phyloP scores from a whole-genome alignment of 2,888 invertebrate genomes.

The Rutpela maculata region DNA sequence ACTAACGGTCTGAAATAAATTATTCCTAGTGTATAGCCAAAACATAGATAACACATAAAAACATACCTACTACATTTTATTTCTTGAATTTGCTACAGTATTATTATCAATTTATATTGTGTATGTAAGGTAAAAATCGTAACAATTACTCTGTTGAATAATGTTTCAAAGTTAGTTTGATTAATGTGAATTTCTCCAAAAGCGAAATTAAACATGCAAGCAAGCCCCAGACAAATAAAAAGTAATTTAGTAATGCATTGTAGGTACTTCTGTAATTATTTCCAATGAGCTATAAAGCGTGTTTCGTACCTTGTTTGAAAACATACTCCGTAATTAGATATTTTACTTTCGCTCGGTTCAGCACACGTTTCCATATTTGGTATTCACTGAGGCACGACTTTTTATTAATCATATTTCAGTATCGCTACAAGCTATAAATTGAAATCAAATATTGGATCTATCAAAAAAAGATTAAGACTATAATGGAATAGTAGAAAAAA shows the following conservation, averaged over 20 bases:
- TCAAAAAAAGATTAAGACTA: conserved; percentile 25
- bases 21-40: too few species aligned
- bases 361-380: conserved; percentile 2
- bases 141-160: too few species aligned
- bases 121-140: too few species aligned
- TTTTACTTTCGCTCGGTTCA: not conserved
- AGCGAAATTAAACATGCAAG: too few species aligned
- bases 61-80: too few species aligned
- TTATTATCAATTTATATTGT: too few species aligned
- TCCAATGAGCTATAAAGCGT: not conserved
- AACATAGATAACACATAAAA: too few species aligned
- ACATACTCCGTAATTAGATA: conserved; percentile 1
- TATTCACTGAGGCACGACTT: conserved; percentile 10
- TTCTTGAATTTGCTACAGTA: too few species aligned
- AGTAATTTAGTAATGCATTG: not conserved
- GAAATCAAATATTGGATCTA: conserved; percentile 30
- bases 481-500: conserved; percentile 22
- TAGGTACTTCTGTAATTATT: not conserved
- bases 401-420: conserved; percentile 25
- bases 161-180: too few species aligned
- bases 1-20: too few species aligned
- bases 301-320: not conserved
- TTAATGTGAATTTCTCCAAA: too few species aligned
- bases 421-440: not conserved
- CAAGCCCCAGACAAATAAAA: not conserved